Conservation (phyloP, 2,888 invertebrate genomes). For the Apodemia mormo region DNA sequence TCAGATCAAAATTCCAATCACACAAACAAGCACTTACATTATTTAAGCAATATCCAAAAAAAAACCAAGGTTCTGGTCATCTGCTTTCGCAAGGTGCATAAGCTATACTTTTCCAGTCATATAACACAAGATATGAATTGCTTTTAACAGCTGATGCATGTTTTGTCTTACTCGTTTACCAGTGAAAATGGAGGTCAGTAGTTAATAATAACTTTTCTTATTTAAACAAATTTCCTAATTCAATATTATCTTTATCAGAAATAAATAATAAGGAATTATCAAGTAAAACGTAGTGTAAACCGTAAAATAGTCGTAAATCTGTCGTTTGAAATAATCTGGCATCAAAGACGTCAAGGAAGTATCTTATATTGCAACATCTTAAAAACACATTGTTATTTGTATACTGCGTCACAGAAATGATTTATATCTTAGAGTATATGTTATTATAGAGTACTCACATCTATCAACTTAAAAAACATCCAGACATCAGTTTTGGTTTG, state of each 20-base stretch:
- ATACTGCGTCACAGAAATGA: conserved; percentile 4
- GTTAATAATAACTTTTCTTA: neutral
- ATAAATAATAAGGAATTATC: conserved; percentile 10
- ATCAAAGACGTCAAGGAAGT: conserved; percentile 14
- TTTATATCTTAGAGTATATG: conserved; percentile 7
- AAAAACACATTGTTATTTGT: conserved; percentile 16
- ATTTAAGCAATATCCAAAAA: no score
- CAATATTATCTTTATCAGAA: neutral
- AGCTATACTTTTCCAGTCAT: no score
- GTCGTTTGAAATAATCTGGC: conserved; percentile 11
- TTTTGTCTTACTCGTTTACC: no score
- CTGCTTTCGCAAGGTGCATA: no score
- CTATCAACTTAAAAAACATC: no score
- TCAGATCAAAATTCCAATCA: no score
- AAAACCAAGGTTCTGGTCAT: no score
- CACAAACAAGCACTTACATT: no score
- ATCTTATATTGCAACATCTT: conserved; percentile 14
- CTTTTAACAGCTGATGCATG: no score
- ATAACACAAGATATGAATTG: no score
- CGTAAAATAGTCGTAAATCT: conserved; percentile 13
- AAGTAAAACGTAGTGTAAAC: conserved; percentile 4
- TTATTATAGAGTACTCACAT: neutral
- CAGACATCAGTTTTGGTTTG: no score
- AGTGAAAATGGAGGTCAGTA: neutral
- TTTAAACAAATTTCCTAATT: neutral